Conservation (phyloP, 2,888 invertebrate genomes). For the Tenodera sinensis region DNA sequence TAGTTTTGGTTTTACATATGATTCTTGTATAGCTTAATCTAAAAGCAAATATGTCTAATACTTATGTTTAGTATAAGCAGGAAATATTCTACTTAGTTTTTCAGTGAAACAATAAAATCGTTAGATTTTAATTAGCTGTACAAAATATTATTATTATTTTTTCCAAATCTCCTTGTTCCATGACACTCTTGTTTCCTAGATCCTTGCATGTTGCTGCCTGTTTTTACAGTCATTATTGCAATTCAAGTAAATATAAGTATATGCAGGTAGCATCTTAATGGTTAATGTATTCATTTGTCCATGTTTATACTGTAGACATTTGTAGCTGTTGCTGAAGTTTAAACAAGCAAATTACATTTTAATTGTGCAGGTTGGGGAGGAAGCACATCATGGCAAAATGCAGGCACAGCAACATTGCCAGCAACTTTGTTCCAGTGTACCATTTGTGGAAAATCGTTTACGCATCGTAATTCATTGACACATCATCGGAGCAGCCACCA, state of each 20-base stretch:
- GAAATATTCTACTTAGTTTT: no score
- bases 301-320: not conserved
- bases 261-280: not conserved
- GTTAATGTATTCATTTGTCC: not conserved
- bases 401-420: not conserved
- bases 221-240: no score
- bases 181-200: no score
- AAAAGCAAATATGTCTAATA: no score
- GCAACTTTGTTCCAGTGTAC: conserved; percentile 51
- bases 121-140: no score
- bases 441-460: conserved; percentile 59
- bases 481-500: conserved; percentile 61
- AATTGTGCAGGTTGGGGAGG: not conserved
- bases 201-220: no score
- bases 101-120: no score
- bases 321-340: not conserved
- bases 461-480: conserved; percentile 59
- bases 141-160: no score
- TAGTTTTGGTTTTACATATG: no score
- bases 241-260: not conserved
- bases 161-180: no score
- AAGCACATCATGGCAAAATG: not conserved
- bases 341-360: not conserved
- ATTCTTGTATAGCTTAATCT: no score
- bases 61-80: no score